These are phyloP conservation scores for Carassius gibelio DNA, from an alignment of 2,113 vertebrate species.

Conservation along the genomic window DNA sequence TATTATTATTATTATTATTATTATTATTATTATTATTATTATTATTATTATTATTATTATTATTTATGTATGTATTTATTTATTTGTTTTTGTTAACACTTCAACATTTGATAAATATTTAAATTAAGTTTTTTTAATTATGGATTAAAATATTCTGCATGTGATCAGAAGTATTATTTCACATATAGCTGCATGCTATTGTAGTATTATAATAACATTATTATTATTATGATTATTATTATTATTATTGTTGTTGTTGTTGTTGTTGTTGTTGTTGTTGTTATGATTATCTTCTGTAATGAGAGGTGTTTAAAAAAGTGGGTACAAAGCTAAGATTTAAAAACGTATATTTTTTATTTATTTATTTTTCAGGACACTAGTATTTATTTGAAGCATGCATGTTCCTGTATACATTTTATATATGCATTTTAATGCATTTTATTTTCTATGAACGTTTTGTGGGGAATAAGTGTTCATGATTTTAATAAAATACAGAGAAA, in stretches of 20 bases:
- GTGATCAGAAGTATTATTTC: background rate
- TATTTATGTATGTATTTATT: too few species aligned
- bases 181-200: background rate
- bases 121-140: background rate
- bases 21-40: too few species aligned
- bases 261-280: too few species aligned
- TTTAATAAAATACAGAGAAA: background rate
- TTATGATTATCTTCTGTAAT: too few species aligned
- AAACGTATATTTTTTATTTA: background rate
- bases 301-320: background rate
- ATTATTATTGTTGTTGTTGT: too few species aligned
- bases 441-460: background rate
- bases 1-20: too few species aligned
- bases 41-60: too few species aligned
- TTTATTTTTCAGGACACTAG: background rate
- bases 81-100: too few species aligned
- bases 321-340: background rate
- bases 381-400: background rate
- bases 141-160: background rate
- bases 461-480: background rate
- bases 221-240: background rate
- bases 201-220: background rate
- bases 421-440: background rate
- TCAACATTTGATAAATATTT: too few species aligned
- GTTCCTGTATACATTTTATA: background rate